These are phyloP conservation scores for Leucopternis melanops DNA, from an alignment of 2,113 vertebrate genomes.

Conservation along the genomic window DNA sequence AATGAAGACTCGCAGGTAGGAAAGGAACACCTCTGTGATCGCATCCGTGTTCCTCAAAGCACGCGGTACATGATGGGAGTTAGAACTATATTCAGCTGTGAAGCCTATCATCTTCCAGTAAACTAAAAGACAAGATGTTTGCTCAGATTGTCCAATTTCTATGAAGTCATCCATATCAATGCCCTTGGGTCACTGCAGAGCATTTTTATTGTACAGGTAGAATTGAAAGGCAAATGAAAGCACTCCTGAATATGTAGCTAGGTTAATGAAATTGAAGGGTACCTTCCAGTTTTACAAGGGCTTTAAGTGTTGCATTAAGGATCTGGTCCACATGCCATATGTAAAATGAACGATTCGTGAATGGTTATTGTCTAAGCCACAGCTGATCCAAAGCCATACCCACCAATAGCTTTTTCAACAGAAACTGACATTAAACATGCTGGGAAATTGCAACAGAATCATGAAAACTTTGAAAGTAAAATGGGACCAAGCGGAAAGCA, in stretches of 20 bases:
- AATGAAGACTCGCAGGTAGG: too few relatives aligned
- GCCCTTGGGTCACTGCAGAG: neutral
- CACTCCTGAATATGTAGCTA: neutral
- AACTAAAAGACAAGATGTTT: neutral
- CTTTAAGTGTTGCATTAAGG: neutral
- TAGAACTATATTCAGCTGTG: neutral
- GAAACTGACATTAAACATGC: neutral
- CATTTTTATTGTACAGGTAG: neutral
- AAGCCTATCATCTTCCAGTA: neutral
- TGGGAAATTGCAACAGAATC: neutral
- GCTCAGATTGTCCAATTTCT: neutral
- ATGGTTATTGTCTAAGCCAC: neutral
- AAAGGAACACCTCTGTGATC: too few relatives aligned
- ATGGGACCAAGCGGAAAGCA: neutral
- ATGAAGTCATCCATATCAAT: neutral
- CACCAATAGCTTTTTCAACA: neutral
- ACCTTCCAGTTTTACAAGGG: neutral
- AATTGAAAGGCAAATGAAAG: neutral
- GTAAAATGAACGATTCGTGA: neutral
- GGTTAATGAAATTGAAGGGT: neutral
- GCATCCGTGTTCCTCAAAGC: too few relatives aligned
- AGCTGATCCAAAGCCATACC: neutral
- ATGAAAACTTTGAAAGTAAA: neutral
- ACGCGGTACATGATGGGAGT: neutral
- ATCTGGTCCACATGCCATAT: neutral